Conservation (phyloP, 2,797 vertebrate genomes). For the Hirundo rustica region DNA sequence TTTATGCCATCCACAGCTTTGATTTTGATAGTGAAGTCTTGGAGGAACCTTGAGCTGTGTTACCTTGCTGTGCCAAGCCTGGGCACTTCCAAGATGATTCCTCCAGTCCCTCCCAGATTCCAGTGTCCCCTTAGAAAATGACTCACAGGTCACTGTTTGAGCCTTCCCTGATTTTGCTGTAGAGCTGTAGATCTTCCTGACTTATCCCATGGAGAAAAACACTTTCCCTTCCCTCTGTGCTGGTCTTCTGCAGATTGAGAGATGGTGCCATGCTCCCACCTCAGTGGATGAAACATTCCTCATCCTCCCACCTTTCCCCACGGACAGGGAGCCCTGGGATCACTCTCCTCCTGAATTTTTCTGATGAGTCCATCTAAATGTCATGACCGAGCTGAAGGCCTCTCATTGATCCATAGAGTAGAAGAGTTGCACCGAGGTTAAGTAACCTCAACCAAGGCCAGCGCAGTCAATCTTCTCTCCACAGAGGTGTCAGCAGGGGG, state of each 20-base stretch:
- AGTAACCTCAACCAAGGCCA: not conserved
- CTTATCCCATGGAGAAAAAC: not conserved
- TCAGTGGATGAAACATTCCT: not conserved
- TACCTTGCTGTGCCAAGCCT: not conserved
- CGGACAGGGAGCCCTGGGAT: not conserved
- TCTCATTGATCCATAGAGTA: not conserved
- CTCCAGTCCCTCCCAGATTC: not conserved
- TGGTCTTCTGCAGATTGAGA: not conserved
- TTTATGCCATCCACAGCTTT: not conserved
- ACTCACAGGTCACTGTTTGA: not conserved
- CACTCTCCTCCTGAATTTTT: not conserved
- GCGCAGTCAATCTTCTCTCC: not conserved
- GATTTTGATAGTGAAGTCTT: not conserved
- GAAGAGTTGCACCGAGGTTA: not conserved
- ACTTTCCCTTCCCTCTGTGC: not conserved
- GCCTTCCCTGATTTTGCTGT: not conserved
- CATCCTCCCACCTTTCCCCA: not conserved
- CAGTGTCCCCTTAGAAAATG: not conserved
- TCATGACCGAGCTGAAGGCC: not conserved
- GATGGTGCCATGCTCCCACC: not conserved
- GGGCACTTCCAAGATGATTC: not conserved
- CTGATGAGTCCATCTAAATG: not conserved
- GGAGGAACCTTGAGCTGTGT: not conserved
- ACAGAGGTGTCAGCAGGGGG: not conserved
- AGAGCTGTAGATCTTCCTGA: not conserved